Conservation (phyloP, 1,140 invertebrate species). For the Semibalanus balanoides region DNA sequence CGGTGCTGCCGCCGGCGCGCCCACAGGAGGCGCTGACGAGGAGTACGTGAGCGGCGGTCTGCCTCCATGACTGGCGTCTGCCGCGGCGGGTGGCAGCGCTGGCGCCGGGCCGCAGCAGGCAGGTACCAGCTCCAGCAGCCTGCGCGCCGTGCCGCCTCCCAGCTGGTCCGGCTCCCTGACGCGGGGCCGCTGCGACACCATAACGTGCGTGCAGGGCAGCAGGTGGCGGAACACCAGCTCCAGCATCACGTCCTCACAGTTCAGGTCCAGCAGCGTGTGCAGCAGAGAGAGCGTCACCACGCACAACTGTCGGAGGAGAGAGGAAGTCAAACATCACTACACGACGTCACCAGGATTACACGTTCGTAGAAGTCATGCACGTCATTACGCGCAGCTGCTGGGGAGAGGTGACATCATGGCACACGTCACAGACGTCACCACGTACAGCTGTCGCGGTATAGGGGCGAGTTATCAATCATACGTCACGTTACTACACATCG, state of each 20-base stretch:
- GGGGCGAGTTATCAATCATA: too few species aligned
- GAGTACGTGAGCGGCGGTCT: conserved; percentile 14
- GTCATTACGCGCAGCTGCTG: too few species aligned
- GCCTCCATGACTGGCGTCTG: background rate
- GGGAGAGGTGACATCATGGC: too few species aligned
- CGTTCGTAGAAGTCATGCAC: too few species aligned
- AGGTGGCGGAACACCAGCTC: conserved; percentile 77
- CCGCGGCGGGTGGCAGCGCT: conserved; percentile 10
- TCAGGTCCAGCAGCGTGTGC: conserved; percentile 75
- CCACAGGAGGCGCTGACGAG: conserved; percentile 15
- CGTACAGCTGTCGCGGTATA: too few species aligned
- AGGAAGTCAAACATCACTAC: too few species aligned
- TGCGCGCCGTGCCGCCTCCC: conserved; percentile 52
- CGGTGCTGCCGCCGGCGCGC: conserved; percentile 14
- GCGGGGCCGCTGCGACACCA: conserved; percentile 61
- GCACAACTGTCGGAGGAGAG: conserved; percentile 47
- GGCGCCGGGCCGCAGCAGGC: conserved; percentile 27
- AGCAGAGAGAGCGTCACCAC: conserved; percentile 80
- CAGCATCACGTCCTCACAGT: conserved; percentile 95
- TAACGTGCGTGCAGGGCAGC: conserved; percentile 75
- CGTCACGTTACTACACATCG: too few species aligned
- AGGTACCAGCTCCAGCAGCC: conserved; percentile 66
- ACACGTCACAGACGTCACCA: too few species aligned
- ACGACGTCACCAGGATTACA: too few species aligned
- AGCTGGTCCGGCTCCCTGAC: conserved; percentile 64